A percentile compares a stretch with the other conserved stretches of the same genome.
phyloP scores from a whole-genome alignment of 2,888 invertebrate genomes.

The Cybosia mesomella region DNA sequence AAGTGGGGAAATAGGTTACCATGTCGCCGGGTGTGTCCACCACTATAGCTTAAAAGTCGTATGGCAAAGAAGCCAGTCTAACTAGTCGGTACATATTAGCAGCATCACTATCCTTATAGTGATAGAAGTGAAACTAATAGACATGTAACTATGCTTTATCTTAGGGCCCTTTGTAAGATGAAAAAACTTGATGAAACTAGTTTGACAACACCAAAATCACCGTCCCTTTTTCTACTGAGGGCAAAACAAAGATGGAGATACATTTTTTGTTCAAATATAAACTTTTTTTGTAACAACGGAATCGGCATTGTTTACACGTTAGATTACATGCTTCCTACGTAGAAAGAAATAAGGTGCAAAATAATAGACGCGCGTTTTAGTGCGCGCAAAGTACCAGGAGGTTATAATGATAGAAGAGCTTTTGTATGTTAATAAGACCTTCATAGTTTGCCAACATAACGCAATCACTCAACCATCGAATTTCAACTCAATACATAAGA shows the following conservation, averaged over 20 bases:
- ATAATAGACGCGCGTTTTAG: conserved; percentile 30
- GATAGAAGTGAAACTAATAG: not conserved
- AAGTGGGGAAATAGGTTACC: conserved; percentile 14
- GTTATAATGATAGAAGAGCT: conserved; percentile 48
- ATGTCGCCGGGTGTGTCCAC: conserved; percentile 7
- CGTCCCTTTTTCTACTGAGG: not conserved
- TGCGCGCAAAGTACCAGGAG: conserved; percentile 48
- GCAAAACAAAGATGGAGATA: not conserved
- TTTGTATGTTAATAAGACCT: conserved; percentile 57
- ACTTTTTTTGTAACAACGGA: not conserved
- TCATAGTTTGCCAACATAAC: conserved; percentile 54
- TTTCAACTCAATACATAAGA: conserved; percentile 43
- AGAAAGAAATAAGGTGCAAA: conserved; percentile 2
- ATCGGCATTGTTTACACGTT: not conserved
- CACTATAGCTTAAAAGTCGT: not conserved
- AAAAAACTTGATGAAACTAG: not conserved
- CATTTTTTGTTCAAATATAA: not conserved
- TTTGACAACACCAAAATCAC: not conserved
- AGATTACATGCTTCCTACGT: not conserved
- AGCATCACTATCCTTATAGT: not conserved
- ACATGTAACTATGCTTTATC: not conserved
- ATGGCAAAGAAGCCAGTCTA: too few relatives aligned
- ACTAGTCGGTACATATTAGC: not conserved
- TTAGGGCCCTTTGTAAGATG: not conserved
- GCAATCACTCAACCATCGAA: conserved; percentile 45